These are phyloP conservation scores for Electrona antarctica DNA, from an alignment of 2,113 vertebrate species.

Conservation along the genomic window DNA sequence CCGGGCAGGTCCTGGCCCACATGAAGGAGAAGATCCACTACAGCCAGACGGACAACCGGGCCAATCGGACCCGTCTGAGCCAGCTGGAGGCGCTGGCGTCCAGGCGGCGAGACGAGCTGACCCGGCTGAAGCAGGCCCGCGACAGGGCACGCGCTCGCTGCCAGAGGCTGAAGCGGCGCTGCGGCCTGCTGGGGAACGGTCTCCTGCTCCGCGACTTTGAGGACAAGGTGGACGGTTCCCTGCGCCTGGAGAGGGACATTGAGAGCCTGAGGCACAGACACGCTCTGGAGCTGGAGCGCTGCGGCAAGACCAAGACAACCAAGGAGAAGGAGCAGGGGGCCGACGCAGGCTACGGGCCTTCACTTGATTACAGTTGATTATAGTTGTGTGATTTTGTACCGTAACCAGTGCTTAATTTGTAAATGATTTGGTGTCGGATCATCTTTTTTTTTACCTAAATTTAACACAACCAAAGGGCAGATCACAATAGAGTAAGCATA, in stretches of 20 bases:
- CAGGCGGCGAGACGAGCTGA: slow-evolving; percentile 71
- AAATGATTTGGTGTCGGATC: too few relatives aligned
- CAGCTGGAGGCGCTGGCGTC: slow-evolving; percentile 65
- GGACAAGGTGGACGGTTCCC: slow-evolving; percentile 63
- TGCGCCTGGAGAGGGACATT: slow-evolving; percentile 64
- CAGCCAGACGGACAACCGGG: slow-evolving; percentile 71
- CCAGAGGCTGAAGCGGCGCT: slow-evolving; percentile 65
- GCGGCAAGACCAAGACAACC: too few relatives aligned
- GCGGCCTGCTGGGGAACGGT: slow-evolving; percentile 81
- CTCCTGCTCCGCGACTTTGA: slow-evolving; percentile 82
- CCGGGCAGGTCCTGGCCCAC: slow-evolving; percentile 76
- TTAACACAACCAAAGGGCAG: too few relatives aligned
- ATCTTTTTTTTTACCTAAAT: too few relatives aligned
- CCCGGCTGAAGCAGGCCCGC: slow-evolving; percentile 71
- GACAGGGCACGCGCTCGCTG: slow-evolving; percentile 75
- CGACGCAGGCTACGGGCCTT: too few relatives aligned
- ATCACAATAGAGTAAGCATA: too few relatives aligned
- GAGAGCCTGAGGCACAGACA: slow-evolving; percentile 70
- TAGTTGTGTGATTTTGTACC: background rate
- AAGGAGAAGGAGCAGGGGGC: too few relatives aligned
- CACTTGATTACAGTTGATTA: background rate
- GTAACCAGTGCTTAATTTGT: too few relatives aligned
- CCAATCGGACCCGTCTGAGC: slow-evolving; percentile 64
- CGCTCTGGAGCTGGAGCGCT: slow-evolving; percentile 21
- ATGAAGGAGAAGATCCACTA: slow-evolving; percentile 84